Evolutionary conservation across 2,113 vertebrate genomes (phyloP).

Genomic region (Callithrix jacchus): DNA sequence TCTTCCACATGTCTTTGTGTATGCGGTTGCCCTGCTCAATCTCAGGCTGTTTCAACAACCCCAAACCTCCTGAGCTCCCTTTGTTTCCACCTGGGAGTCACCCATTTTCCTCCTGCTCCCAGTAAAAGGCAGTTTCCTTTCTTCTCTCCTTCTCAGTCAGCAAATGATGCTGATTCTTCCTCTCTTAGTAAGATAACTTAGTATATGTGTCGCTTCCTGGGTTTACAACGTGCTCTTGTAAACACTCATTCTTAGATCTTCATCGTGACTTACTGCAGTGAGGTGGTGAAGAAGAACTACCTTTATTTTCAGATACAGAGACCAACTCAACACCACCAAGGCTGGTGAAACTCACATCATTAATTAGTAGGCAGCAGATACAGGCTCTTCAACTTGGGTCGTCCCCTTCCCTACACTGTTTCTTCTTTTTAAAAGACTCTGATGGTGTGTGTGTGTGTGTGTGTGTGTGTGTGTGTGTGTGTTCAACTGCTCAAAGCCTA

Average conservation of each 20-base stretch:
- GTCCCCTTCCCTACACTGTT: background rate
- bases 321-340: background rate
- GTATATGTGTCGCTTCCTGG: background rate
- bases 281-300: background rate
- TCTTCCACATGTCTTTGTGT: accelerated
- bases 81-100: background rate
- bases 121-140: background rate
- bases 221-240: background rate
- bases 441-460: background rate
- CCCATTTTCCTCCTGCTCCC: background rate
- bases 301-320: too few species aligned
- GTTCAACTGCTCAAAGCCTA: background rate
- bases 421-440: background rate
- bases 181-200: background rate
- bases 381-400: background rate
- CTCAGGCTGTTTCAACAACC: background rate
- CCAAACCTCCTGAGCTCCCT: accelerated
- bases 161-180: background rate
- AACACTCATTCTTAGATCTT: background rate
- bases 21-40: background rate
- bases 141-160: background rate
- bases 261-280: background rate
- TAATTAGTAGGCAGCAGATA: background rate
- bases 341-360: background rate
- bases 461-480: background rate